Percentiles rank a stretch among this genome's conserved stretches.
Conservation (phyloP, 2,113 vertebrate species). For the Vireo altiloquus region DNA sequence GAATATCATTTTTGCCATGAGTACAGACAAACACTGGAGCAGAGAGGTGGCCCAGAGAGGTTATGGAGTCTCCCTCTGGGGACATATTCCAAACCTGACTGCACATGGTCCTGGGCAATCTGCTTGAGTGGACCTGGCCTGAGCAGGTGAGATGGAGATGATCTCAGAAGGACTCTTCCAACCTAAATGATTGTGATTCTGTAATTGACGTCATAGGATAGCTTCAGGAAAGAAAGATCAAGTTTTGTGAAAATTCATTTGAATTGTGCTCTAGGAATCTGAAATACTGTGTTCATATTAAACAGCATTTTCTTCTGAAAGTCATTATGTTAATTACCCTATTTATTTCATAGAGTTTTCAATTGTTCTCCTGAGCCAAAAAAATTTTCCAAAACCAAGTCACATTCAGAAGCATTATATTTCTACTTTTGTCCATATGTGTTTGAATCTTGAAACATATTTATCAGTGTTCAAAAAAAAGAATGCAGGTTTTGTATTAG, state of each 20-base stretch:
- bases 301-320: neutral
- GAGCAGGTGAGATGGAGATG: neutral
- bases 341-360: neutral
- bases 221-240: neutral
- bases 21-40: neutral
- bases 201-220: neutral
- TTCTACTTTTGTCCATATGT: neutral
- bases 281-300: neutral
- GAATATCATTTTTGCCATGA: neutral
- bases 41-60: neutral
- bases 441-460: neutral
- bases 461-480: neutral
- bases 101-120: neutral
- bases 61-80: neutral
- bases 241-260: neutral
- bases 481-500: neutral
- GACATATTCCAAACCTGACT: neutral
- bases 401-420: neutral
- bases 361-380: neutral
- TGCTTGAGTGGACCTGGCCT: neutral
- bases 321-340: neutral
- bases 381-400: neutral
- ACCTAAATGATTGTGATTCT: neutral
- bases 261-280: neutral
- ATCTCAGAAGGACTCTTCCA: neutral